Conservation (phyloP, 2,797 vertebrate genomes). For the Acestrorhynchus altus region DNA sequence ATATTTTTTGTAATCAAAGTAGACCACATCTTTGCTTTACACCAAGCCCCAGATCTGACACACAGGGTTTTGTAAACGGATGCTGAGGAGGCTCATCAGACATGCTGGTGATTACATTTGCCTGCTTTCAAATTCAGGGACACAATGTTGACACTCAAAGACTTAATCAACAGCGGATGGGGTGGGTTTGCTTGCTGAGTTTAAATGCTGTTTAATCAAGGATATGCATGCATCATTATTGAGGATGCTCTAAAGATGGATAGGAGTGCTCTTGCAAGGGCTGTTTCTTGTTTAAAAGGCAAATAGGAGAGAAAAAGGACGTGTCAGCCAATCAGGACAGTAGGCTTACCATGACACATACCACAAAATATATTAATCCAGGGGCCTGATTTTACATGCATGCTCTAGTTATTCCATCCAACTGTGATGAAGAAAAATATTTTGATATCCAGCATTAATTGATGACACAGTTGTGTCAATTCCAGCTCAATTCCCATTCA, state of each 20-base stretch:
- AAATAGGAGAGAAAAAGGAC: neutral
- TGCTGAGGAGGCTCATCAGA: slow-evolving; percentile 44
- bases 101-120: slow-evolving; percentile 57
- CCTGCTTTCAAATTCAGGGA: slow-evolving; percentile 48
- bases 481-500: slow-evolving; percentile 46
- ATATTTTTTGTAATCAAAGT: neutral
- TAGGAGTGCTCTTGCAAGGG: slow-evolving; percentile 22
- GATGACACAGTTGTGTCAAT: slow-evolving; percentile 43
- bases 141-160: slow-evolving; percentile 53
- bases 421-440: slow-evolving; percentile 41
- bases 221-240: slow-evolving; percentile 57
- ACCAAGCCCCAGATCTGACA: neutral
- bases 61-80: slow-evolving; percentile 5
- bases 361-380: neutral
- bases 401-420: slow-evolving; percentile 13
- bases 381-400: neutral
- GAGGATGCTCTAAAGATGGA: slow-evolving; percentile 34
- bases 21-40: neutral
- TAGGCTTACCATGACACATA: neutral
- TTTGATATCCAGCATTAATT: slow-evolving; percentile 38
- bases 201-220: slow-evolving; percentile 55
- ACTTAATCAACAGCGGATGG: slow-evolving; percentile 59
- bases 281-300: slow-evolving; percentile 11
- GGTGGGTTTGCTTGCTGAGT: slow-evolving; percentile 49
- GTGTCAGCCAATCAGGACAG: slow-evolving; percentile 13